Conservation (phyloP, 2,888 invertebrate species). For the Metalampra italica region DNA sequence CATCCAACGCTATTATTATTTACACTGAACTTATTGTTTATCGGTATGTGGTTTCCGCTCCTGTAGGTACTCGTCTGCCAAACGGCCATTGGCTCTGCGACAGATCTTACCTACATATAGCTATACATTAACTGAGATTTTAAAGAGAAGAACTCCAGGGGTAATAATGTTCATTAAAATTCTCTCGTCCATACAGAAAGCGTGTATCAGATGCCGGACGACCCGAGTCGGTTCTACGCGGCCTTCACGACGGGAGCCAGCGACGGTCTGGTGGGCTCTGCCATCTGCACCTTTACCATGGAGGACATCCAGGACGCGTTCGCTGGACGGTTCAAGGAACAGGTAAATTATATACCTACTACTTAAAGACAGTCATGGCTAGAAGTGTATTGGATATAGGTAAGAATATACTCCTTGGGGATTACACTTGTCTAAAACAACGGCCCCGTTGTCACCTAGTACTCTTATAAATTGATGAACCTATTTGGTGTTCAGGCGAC, state of each 20-base stretch:
- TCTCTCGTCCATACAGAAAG: constrained; percentile 68
- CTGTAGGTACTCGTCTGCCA: too few relatives aligned
- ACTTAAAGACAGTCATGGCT: neutral
- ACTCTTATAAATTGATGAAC: too few relatives aligned
- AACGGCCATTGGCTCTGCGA: too few relatives aligned
- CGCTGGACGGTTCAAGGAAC: constrained; percentile 84
- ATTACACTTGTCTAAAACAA: neutral
- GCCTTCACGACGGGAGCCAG: constrained; percentile 83
- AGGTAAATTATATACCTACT: constrained; percentile 36
- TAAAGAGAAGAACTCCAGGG: too few relatives aligned
- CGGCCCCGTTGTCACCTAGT: too few relatives aligned
- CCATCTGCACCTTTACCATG: constrained; percentile 83
- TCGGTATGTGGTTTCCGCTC: too few relatives aligned
- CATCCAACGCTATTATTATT: too few relatives aligned
- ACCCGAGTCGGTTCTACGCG: constrained; percentile 81
- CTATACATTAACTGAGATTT: too few relatives aligned
- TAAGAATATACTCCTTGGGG: neutral
- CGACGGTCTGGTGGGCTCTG: constrained; percentile 83
- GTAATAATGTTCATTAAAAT: too few relatives aligned
- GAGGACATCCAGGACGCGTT: constrained; percentile 82
- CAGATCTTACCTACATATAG: too few relatives aligned
- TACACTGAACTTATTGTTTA: too few relatives aligned
- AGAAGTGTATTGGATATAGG: neutral
- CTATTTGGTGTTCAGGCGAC: constrained; percentile 60
- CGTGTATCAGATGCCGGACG: constrained; percentile 81